phyloP scores from a whole-genome alignment of 2,797 vertebrate species.

The Acanthopagrus latus region DNA sequence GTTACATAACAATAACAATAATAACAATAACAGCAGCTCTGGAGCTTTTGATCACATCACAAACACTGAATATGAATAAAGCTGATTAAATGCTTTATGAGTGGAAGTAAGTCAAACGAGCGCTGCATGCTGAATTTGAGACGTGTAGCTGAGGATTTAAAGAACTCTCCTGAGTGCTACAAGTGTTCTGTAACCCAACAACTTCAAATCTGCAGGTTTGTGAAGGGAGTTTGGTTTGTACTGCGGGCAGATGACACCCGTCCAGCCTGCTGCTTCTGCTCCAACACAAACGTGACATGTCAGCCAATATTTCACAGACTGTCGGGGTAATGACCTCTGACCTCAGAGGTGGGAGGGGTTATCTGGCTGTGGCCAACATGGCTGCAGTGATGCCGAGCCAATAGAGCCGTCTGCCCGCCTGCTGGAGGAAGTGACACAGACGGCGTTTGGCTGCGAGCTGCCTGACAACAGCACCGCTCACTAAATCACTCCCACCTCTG shows the following conservation, averaged over 20 bases:
- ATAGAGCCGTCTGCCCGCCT: constrained; percentile 36
- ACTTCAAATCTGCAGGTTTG: background rate
- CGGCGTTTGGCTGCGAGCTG: constrained; percentile 3
- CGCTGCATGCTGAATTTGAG: background rate
- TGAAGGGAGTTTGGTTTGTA: background rate
- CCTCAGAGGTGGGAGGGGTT: constrained; percentile 12
- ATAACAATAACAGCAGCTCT: background rate
- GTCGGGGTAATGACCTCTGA: constrained; percentile 18
- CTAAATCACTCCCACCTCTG: constrained; percentile 38
- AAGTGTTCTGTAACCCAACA: fast-evolving
- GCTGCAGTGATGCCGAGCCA: constrained; percentile 9
- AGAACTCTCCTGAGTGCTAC: background rate
- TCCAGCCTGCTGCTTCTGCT: background rate
- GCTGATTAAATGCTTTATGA: background rate
- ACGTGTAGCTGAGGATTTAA: background rate
- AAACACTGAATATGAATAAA: background rate
- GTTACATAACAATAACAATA: too few species aligned
- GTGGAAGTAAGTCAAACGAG: too few species aligned
- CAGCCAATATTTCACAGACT: background rate
- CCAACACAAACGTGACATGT: background rate
- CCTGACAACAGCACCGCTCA: background rate
- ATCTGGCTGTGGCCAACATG: background rate
- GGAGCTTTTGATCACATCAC: background rate
- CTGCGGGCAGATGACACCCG: background rate
- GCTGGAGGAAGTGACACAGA: constrained; percentile 52